Evolutionary conservation across 2,113 vertebrate species (phyloP).

Genomic region (Limanda limanda): DNA sequence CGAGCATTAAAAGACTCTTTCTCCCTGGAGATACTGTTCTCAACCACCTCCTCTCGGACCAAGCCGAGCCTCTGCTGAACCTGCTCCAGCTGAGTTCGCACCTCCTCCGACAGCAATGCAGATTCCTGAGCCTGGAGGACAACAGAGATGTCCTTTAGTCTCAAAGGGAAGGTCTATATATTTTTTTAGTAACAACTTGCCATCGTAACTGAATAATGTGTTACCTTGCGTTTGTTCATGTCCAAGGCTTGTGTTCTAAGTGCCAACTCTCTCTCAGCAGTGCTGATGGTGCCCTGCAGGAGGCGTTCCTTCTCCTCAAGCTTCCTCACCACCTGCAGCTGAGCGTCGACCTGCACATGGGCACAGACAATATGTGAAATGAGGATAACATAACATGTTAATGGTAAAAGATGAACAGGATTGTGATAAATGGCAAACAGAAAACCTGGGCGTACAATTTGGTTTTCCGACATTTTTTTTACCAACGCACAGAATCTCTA

Average conservation of each 20-base stretch:
- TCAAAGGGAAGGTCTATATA: background rate
- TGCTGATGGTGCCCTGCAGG: conserved; percentile 95
- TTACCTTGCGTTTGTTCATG: conserved; percentile 97
- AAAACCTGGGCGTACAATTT: background rate
- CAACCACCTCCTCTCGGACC: conserved; percentile 93
- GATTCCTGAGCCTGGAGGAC: conserved; percentile 91
- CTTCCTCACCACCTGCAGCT: conserved; percentile 95
- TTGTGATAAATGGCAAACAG: background rate
- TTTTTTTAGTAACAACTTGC: background rate
- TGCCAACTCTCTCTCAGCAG: conserved; percentile 92
- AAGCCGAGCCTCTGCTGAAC: conserved; percentile 92
- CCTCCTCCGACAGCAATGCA: conserved; percentile 90
- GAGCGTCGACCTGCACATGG: conserved; percentile 91
- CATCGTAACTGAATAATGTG: accelerated
- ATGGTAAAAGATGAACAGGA: background rate
- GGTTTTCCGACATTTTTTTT: background rate
- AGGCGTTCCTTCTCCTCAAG: conserved; percentile 97
- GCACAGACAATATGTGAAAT: background rate
- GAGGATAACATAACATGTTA: background rate
- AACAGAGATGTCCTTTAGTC: background rate
- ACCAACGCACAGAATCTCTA: background rate
- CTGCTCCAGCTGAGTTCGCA: conserved; percentile 89
- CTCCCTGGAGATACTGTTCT: conserved; percentile 95
- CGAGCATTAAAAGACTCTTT: conserved; percentile 97
- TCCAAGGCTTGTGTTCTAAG: conserved; percentile 94